phyloP scores from a whole-genome alignment of 2,797 vertebrate species.

The Agapornis canus region DNA sequence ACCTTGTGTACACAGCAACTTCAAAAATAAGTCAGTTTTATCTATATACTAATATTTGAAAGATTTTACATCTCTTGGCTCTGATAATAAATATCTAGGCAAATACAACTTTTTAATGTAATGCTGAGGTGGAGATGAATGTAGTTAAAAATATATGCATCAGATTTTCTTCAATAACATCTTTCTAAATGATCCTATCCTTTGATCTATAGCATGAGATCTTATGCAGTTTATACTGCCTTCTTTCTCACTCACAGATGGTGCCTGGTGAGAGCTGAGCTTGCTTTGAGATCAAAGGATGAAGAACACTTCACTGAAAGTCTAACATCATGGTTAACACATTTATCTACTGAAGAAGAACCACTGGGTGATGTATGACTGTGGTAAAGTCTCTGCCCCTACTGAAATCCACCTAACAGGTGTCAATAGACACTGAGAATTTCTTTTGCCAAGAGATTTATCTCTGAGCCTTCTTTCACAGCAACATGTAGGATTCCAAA shows the following conservation, averaged over 20 bases:
- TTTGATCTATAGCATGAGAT: neutral
- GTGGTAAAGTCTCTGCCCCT: neutral
- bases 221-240: neutral
- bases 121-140: neutral
- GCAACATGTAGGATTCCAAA: neutral
- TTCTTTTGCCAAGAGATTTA: neutral
- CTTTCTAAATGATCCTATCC: neutral
- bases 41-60: neutral
- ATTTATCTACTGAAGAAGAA: neutral
- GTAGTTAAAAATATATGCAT: neutral
- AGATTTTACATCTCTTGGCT: neutral
- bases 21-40: neutral
- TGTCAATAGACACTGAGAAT: fast-evolving
- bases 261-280: neutral
- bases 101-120: neutral
- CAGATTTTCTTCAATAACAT: neutral
- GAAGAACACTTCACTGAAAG: neutral
- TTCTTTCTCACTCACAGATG: neutral
- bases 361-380: neutral
- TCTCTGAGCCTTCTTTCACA: neutral
- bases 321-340: neutral
- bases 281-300: neutral
- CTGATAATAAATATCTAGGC: neutral
- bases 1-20: neutral
- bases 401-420: neutral